Conservation (phyloP, 1,140 invertebrate genomes). For the Eufriesea mexicana region DNA sequence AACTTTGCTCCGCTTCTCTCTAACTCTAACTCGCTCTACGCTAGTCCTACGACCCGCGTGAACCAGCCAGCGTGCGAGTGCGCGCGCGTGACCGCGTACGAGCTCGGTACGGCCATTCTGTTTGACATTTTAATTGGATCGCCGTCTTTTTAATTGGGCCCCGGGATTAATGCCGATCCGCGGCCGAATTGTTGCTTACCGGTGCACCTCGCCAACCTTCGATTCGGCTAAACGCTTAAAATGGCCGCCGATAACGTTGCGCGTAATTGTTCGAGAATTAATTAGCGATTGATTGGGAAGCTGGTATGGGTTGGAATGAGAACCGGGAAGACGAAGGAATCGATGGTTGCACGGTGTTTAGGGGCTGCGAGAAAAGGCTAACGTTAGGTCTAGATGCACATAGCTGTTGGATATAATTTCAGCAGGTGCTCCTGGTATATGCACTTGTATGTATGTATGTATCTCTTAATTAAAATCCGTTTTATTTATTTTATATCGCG, state of each 20-base stretch:
- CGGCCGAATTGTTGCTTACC: constrained; percentile 32
- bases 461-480: no score
- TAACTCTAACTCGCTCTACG: no score
- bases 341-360: no score
- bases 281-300: constrained; percentile 9
- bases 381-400: no score
- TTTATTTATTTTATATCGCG: no score
- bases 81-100: background rate
- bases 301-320: background rate
- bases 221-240: background rate
- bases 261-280: background rate
- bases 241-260: background rate
- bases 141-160: constrained; percentile 69
- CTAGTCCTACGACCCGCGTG: background rate
- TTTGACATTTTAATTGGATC: constrained; percentile 67
- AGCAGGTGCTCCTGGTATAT: no score
- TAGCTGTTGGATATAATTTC: no score
- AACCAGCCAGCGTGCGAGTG: background rate
- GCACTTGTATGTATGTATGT: no score
- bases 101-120: constrained; percentile 2
- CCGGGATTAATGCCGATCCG: constrained; percentile 62
- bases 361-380: no score
- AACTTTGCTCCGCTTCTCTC: constrained; percentile 54
- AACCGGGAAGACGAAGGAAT: background rate
- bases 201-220: background rate